A percentile compares a stretch with the other conserved stretches of the same genome.
Evolutionary conservation across 2,113 vertebrate genomes (phyloP).

Genomic region (Rhinoderma darwinii): DNA sequence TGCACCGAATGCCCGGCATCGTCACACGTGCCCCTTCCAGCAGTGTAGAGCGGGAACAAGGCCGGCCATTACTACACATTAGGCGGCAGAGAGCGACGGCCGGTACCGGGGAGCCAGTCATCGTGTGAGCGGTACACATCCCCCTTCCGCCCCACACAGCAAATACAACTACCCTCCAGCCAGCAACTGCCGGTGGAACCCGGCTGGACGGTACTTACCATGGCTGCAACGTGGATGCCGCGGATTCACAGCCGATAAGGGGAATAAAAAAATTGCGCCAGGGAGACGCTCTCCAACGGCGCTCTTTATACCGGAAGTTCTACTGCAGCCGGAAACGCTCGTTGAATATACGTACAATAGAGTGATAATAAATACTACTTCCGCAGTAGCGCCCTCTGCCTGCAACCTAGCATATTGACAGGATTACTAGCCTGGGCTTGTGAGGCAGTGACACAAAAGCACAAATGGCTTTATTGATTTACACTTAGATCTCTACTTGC

Average conservation of each 20-base stretch:
- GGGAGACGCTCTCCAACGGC: neutral
- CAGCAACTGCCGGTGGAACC: neutral
- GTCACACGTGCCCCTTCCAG: too few relatives aligned
- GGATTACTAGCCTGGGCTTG: too few relatives aligned
- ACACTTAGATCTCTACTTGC: too few relatives aligned
- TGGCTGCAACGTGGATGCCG: constrained; percentile 59
- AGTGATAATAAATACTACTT: neutral
- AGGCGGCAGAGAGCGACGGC: too few relatives aligned
- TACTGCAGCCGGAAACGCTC: constrained; percentile 49
- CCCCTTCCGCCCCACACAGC: too few relatives aligned
- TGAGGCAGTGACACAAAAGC: too few relatives aligned
- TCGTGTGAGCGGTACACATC: too few relatives aligned
- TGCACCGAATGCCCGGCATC: too few relatives aligned
- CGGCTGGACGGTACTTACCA: constrained; percentile 58
- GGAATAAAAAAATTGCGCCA: constrained; percentile 53
- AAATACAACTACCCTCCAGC: neutral
- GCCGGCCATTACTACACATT: too few relatives aligned
- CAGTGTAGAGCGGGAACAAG: too few relatives aligned
- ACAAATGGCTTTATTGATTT: too few relatives aligned
- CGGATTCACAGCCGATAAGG: constrained; percentile 34
- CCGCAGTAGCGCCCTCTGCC: neutral
- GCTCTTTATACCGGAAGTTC: accelerated
- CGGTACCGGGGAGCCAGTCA: too few relatives aligned
- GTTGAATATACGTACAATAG: neutral
- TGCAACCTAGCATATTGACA: neutral